Base-by-base conservation (phyloP, 2,113 vertebrate species). In the Charadrius vociferus region DNA sequence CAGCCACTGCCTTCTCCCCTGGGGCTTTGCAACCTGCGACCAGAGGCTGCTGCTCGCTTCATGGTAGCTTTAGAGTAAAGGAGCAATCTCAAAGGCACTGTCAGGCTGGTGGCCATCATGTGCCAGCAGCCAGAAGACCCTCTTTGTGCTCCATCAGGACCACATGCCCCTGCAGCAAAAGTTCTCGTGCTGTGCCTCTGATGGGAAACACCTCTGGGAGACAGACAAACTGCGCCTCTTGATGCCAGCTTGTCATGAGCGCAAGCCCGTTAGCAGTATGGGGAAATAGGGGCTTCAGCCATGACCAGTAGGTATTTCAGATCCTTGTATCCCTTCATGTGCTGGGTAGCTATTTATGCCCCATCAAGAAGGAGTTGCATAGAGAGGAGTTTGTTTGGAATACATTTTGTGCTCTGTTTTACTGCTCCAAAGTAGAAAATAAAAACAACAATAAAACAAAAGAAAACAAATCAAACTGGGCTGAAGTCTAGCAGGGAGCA, bases 401-500 rank as follows among this genome's bases (percentile, higher is more conserved):
- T 97, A 96, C 95, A 97, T 97, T 97, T 96, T 97, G 96, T 97
- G 96, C 95, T 94, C 62, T 17, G 34, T 89, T 79, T 85, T 37
- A 41, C 85, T 53, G 77, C n/a, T 91, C 50, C 59, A 88, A 80
- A 75, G 39, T 21, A 12, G 93, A 78, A 83, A 72, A 63, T 18
- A 20, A n/a, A 14, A 18, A 53, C 27, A 39, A 24, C 9, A 29
- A 67, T 5, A 75, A 91, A 83, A 3, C 30, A 39, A 90, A 95
- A 78, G 45, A 81, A 87, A 88, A 37, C 17, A 80, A 93, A 86
- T 6, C 34, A 82, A 93, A 86, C 15, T 9, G 34, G 63, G 30
- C 20, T 71, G 73, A 73, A 71, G 56, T 62, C 67, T 70, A 61
- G 27, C 39, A 49, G 27, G 20, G 37, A 65, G 67, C 74, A 72